Evolutionary conservation across 1,140 invertebrate species (phyloP).

Genomic region (Drosophila bipectinata): DNA sequence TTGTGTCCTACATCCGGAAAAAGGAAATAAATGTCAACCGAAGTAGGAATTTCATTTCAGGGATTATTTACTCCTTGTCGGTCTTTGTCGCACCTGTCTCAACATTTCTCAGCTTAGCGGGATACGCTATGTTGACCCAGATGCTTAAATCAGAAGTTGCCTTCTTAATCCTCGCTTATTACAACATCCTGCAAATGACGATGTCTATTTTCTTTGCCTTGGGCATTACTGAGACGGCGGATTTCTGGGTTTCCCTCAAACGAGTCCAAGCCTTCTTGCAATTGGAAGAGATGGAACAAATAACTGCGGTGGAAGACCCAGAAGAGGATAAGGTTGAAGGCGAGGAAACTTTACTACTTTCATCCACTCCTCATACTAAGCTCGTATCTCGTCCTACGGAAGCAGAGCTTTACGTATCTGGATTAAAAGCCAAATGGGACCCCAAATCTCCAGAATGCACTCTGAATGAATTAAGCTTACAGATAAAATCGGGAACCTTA

Average conservation of each 20-base stretch:
- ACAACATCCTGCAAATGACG: constrained; percentile 89
- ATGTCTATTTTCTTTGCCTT: constrained; percentile 90
- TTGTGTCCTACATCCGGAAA: constrained; percentile 86
- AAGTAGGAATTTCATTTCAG: constrained; percentile 88
- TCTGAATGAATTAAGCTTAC: constrained; percentile 87
- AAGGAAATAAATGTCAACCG: constrained; percentile 86
- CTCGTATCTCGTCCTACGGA: too few species aligned
- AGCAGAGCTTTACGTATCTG: constrained; percentile 5
- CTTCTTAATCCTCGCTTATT: constrained; percentile 90
- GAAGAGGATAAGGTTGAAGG: constrained; percentile 22
- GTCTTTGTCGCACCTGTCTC: constrained; percentile 90
- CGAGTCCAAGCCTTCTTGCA: constrained; percentile 89
- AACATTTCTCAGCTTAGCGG: constrained; percentile 90
- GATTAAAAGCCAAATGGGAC: constrained; percentile 76
- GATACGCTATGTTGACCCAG: constrained; percentile 78
- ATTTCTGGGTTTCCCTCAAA: constrained; percentile 88
- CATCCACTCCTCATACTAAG: not conserved
- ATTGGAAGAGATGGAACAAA: constrained; percentile 86
- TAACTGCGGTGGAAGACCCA: constrained; percentile 57
- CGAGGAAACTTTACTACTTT: constrained; percentile 62
- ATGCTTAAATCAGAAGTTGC: constrained; percentile 90
- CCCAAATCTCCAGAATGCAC: constrained; percentile 83
- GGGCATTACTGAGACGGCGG: constrained; percentile 87
- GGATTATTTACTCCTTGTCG: constrained; percentile 89
- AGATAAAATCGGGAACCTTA: constrained; percentile 85